phyloP scores from a whole-genome alignment of 2,888 invertebrate genomes.

The Zygogramma bicolorata region DNA sequence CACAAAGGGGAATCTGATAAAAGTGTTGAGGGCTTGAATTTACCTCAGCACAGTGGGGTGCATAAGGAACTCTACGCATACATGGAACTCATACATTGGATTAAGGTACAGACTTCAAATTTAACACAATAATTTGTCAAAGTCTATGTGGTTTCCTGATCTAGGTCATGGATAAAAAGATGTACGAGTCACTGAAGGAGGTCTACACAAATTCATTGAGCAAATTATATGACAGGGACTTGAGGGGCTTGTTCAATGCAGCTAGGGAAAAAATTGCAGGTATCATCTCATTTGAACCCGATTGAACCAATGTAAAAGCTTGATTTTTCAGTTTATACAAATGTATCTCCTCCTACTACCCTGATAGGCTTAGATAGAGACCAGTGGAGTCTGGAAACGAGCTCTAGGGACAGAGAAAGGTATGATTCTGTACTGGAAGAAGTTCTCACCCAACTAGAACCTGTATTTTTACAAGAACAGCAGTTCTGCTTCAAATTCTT shows the following conservation, averaged over 20 bases:
- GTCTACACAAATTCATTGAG: conserved; percentile 87
- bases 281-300: conserved; percentile 21
- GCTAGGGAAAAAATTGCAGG: conserved; percentile 71
- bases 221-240: conserved; percentile 90
- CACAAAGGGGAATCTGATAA: conserved; percentile 76
- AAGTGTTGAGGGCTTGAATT: conserved; percentile 68
- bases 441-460: conserved; percentile 89
- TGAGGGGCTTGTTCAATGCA: conserved; percentile 82
- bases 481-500: conserved; percentile 95
- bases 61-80: conserved; percentile 90
- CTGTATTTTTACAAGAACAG: conserved; percentile 93
- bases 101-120: conserved; percentile 70
- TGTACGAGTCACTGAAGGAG: conserved; percentile 84
- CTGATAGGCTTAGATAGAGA: conserved; percentile 75
- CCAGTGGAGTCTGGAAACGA: conserved; percentile 74
- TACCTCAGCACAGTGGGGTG: conserved; percentile 83
- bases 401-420: conserved; percentile 70
- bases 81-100: conserved; percentile 92
- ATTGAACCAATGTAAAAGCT: neutral
- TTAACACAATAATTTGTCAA: neutral
- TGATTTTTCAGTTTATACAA: conserved; percentile 46
- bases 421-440: conserved; percentile 83
- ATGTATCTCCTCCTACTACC: conserved; percentile 60
- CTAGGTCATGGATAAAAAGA: conserved; percentile 80
- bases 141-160: conserved; percentile 14